Conservation (phyloP, 2,113 vertebrate genomes). For the Dolichallabes microphthalmus region DNA sequence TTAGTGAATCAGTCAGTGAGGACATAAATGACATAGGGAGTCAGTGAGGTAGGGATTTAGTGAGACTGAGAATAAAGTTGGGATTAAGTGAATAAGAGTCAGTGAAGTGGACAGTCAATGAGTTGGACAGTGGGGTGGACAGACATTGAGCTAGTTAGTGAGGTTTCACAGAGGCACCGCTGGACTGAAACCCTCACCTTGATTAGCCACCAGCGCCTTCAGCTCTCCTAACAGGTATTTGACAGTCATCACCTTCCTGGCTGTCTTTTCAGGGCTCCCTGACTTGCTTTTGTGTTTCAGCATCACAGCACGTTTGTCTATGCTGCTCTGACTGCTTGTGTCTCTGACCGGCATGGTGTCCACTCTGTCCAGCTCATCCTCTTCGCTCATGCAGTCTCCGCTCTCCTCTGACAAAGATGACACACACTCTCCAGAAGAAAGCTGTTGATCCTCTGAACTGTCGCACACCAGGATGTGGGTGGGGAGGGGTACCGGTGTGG, state of each 20-base stretch:
- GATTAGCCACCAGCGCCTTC: slow-evolving; percentile 74
- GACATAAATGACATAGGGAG: neutral
- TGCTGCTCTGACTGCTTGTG: slow-evolving; percentile 60
- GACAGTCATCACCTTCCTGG: slow-evolving; percentile 68
- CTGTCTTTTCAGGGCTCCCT: slow-evolving; percentile 63
- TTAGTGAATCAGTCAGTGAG: neutral
- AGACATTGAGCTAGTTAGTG: too few relatives aligned
- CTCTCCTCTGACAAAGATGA: slow-evolving; percentile 42
- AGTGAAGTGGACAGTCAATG: neutral
- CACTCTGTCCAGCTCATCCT: slow-evolving; percentile 60
- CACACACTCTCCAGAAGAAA: slow-evolving; percentile 49
- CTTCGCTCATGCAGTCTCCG: slow-evolving; percentile 60
- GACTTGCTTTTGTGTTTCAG: slow-evolving; percentile 58
- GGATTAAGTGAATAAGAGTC: too few relatives aligned
- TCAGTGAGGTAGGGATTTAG: neutral
- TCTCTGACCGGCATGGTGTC: slow-evolving; percentile 70
- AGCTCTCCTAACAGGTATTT: slow-evolving; percentile 82
- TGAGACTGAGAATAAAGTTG: too few relatives aligned
- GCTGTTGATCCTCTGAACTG: slow-evolving; percentile 10
- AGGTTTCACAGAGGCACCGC: neutral
- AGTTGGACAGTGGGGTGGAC: too few relatives aligned
- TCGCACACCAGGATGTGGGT: neutral
- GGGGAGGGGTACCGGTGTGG: neutral
- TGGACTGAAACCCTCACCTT: slow-evolving; percentile 70
- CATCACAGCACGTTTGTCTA: slow-evolving; percentile 51